Base-by-base conservation (phyloP, 2,888 invertebrate species). In the Tolmerus cingulatus region DNA sequence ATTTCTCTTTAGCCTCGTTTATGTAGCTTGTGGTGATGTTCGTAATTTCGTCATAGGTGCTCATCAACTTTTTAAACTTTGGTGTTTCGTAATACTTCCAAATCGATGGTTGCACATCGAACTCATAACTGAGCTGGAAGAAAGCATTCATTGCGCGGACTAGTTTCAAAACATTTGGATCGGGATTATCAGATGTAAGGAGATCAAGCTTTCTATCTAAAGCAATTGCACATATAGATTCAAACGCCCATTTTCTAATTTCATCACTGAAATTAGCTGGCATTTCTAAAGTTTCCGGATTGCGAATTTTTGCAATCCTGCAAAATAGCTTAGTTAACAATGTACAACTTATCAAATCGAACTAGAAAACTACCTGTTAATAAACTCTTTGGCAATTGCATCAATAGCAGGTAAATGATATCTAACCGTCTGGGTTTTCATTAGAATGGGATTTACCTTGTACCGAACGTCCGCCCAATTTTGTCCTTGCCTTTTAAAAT, bases 391-490 rank as follows among this genome's bases (percentile, higher is more conserved):
- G 7, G 91, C 88, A 86, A 92, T 91, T 34, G 89, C 89, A 88
- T 92, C 91, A 9, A 92, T 89, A 78, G 90, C 89, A 0, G 90
- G 89, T 37, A 91, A 86, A 87, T 90, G 90, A 57, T 90, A 90
- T 2, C 91, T 88, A 1, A 91, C 90, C 77, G 90, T 91, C 85
- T 91, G 91, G 3, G 90, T 89, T 82, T 91, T 91, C 91, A 92
- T 91, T 57, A 92, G 86, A 43, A 92, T 90, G 0, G 92, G 92
- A 89, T 92, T 92, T 0, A 92, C 92, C 89, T 95, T 95, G 5
- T 94, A 94, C n/a, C 96, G 93, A 87, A 95, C 93, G 76, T 95
- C 93, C 37, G 95, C 94, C 96, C 96, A 96, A 89, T 94, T 93
- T 40, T 94, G 93, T 0, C 95, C 96, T 92, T 96, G 95, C 30